These are phyloP conservation scores for Synanthedon vespiformis DNA, from an alignment of 2,888 invertebrate genomes.

Conservation along the genomic window DNA sequence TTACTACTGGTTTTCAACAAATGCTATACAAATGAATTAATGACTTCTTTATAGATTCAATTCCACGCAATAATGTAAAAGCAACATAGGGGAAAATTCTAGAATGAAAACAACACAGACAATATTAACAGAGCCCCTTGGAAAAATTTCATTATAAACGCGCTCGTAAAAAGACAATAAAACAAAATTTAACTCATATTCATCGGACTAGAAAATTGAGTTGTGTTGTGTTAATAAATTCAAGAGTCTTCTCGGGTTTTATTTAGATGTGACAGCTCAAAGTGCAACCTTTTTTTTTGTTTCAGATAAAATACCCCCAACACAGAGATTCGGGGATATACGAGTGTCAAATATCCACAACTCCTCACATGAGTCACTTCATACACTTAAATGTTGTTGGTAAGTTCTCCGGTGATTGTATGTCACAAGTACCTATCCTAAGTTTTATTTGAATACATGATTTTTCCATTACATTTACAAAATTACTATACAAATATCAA, in stretches of 20 bases:
- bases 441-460: too few species aligned
- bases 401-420: conserved; percentile 62
- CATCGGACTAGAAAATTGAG: conserved; percentile 10
- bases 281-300: conserved; percentile 20
- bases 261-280: not conserved
- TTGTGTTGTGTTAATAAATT: not conserved
- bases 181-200: conserved; percentile 1
- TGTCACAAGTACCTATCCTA: too few species aligned
- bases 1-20: too few species aligned
- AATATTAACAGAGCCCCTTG: not conserved
- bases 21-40: too few species aligned
- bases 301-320: conserved; percentile 91
- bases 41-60: too few species aligned
- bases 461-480: too few species aligned
- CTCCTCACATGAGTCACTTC: conserved; percentile 92
- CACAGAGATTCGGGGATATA: conserved; percentile 91
- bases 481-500: too few species aligned
- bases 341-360: conserved; percentile 95
- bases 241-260: not conserved
- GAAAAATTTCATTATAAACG: not conserved
- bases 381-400: conserved; percentile 92
- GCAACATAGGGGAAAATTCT: not conserved
- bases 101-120: not conserved
- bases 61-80: not conserved
- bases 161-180: not conserved